phyloP scores from a whole-genome alignment of 2,797 vertebrate species.

The Lindbergichthys nudifrons region DNA sequence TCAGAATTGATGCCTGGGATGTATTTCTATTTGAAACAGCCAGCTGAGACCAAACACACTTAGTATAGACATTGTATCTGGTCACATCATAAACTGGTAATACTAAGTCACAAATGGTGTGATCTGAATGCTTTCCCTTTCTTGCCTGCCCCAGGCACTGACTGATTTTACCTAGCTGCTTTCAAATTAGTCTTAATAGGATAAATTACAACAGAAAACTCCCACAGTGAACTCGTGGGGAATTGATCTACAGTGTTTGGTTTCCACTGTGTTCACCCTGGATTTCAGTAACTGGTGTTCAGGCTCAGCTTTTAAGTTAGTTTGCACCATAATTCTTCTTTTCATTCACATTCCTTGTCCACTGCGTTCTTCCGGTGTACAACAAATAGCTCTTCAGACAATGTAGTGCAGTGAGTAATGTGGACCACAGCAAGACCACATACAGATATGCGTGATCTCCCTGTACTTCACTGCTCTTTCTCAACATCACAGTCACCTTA shows the following conservation, averaged over 20 bases:
- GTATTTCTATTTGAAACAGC: constrained; percentile 15
- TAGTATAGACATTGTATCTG: not conserved
- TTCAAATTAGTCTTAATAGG: constrained; percentile 26
- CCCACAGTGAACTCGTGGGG: constrained; percentile 12
- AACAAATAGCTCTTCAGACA: constrained; percentile 12
- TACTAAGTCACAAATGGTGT: not conserved
- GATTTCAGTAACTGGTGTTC: not conserved
- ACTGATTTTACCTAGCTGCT: constrained; percentile 23
- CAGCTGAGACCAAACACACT: constrained; percentile 3
- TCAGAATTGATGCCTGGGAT: not conserved
- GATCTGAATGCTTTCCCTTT: constrained; percentile 20
- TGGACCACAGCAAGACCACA: not conserved
- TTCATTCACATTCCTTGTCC: not conserved
- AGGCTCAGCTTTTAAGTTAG: constrained; percentile 12
- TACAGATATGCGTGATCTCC: not conserved
- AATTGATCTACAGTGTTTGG: constrained; percentile 25
- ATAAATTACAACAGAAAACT: constrained; percentile 27
- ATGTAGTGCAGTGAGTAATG: constrained; percentile 2
- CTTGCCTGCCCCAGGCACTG: constrained; percentile 1
- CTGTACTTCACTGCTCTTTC: constrained; percentile 20
- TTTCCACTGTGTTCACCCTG: constrained; percentile 12
- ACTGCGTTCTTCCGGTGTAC: not conserved
- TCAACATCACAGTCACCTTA: not conserved
- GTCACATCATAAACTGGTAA: constrained; percentile 3
- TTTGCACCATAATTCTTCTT: not conserved